A percentile compares a stretch with the other conserved stretches of the same genome.
phyloP scores from a whole-genome alignment of 2,888 invertebrate genomes.

The Himalopsyche japonica region DNA sequence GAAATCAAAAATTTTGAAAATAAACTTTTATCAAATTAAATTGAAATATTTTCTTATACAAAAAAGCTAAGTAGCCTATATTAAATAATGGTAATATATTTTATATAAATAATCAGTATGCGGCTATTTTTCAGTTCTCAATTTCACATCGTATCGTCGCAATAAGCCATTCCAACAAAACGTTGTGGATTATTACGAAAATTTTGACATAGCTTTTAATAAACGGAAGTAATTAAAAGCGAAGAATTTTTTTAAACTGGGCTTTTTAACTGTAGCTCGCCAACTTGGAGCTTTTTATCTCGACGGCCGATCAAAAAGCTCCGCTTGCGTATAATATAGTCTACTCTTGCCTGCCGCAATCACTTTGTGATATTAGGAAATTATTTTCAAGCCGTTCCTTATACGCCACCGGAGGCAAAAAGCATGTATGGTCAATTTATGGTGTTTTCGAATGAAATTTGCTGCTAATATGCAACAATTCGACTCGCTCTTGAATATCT shows the following conservation, averaged over 20 bases:
- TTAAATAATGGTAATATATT: neutral
- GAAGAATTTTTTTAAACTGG: neutral
- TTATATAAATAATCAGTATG: neutral
- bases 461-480: too few species aligned
- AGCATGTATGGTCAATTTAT: neutral
- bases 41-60: neutral
- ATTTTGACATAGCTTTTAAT: neutral
- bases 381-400: neutral
- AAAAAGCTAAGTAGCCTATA: neutral
- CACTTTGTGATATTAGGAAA: neutral
- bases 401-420: neutral
- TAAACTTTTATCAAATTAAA: too few species aligned
- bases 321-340: neutral
- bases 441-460: too few species aligned
- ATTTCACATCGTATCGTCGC: neutral
- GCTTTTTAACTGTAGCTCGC: neutral
- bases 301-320: neutral
- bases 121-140: neutral
- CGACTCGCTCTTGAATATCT: too few species aligned
- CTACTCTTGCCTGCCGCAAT: neutral
- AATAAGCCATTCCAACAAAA: neutral
- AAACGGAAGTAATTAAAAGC: neutral
- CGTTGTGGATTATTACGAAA: neutral
- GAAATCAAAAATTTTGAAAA: too few species aligned
- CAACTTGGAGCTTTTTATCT: neutral